Percentiles rank a stretch among this genome's conserved stretches.
These are phyloP conservation scores for Ptychodera flava DNA, from an alignment of 35 echinoderm and acorn worm genomes.

Conservation along the genomic window DNA sequence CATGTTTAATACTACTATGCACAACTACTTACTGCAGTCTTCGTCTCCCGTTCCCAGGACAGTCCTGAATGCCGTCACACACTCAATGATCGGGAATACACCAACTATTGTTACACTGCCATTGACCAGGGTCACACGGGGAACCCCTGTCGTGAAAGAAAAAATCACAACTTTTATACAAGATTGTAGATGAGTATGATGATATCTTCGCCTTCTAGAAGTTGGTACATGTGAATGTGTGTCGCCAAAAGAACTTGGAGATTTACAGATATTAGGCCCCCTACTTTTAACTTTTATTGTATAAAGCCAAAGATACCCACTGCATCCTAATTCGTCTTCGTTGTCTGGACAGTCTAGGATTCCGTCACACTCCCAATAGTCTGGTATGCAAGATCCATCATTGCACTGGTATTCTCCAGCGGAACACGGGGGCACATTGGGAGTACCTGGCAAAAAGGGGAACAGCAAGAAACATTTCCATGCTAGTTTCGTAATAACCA, in stretches of 20 bases:
- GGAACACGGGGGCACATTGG: no score
- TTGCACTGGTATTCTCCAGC: background rate
- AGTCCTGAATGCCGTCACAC: background rate
- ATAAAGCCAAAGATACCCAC: background rate
- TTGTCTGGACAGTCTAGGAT: background rate
- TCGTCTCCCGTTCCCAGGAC: background rate
- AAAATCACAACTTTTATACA: no score
- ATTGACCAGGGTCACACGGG: background rate
- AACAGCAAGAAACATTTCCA: no score
- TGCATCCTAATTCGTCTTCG: background rate
- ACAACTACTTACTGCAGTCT: no score
- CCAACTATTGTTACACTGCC: background rate
- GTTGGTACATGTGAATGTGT: no score
- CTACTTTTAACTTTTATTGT: no score
- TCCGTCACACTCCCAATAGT: background rate
- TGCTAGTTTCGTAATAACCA: no score
- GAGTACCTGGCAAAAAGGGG: background rate
- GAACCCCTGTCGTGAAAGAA: background rate
- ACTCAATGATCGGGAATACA: background rate
- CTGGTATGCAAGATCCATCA: background rate
- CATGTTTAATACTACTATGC: no score
- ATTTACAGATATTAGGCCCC: no score
- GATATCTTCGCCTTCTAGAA: no score
- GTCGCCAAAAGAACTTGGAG: no score
- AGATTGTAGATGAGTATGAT: no score